Evolutionary conservation across 2,888 invertebrate genomes (phyloP), one percentile per base, ranked within the genome.

Genomic region (Lithosia quadra): DNA sequence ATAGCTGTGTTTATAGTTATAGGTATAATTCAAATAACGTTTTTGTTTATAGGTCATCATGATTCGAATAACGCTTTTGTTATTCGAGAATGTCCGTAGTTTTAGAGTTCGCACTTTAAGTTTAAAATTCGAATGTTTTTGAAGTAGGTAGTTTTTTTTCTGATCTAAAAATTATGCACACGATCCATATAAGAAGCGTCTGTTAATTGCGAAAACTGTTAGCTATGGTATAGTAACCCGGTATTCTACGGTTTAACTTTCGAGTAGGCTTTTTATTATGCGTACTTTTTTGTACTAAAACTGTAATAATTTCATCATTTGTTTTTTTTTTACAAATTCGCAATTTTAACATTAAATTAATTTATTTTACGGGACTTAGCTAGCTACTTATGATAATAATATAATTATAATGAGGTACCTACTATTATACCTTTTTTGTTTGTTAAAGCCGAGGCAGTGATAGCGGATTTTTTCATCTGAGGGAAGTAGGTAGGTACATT

Each of bases 71-170:
- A 15, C 11, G 15, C 7, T 58, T 58, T 58, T 22, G 2, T n/a
- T 58, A 39, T 60, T 60, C 60, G 22, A 60, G 21, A 39, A 55
- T 55, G 34, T 9, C 34, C 18, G 21, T 22, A 60, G 21, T 22
- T 22, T 15, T 22, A 8, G 11, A 8, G 28, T 28, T 4, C 28
- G 5, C 5, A 28, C 28, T 63, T 21, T 21, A 34, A 55, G 34
- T 57, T 57, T n/a, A 57, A 39, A 64, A 24, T 64, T 24, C 36
- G 18, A 36, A 39, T 39, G 18, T 36, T 22, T n/a, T 56, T 64
- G 7, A 21, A 13, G 13, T 28, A 49, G 28, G 11, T 13, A 5
- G 21, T 33, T 18, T 49, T 33, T 49, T 21, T 7, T 13, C 9
- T n/a, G 1, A 28, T 15, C 24, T 24, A 13, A 0, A 56, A 28